Percentiles rank a stretch among this genome's conserved stretches.
Evolutionary conservation across 2,113 vertebrate species (phyloP).

Genomic region (Pavo muticus): DNA sequence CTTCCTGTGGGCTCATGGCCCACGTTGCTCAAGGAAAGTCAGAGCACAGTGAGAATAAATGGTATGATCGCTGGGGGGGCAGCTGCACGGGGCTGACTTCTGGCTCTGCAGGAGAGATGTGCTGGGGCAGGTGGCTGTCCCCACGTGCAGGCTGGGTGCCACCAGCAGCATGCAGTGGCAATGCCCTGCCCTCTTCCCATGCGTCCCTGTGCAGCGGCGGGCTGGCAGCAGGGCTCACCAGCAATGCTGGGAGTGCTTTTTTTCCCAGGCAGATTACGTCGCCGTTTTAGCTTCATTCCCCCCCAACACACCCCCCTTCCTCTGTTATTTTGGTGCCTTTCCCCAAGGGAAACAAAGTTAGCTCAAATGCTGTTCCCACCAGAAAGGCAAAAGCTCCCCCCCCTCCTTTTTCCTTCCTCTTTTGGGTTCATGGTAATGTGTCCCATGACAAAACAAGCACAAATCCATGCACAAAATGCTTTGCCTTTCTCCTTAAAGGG

Average conservation of each 20-base stretch:
- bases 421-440: slow-evolving; percentile 72
- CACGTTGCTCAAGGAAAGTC: neutral
- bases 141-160: neutral
- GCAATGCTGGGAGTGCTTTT: neutral
- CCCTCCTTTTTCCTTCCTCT: slow-evolving; percentile 64
- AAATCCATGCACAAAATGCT: slow-evolving; percentile 43
- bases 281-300: slow-evolving; percentile 48
- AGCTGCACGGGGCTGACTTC: accelerated
- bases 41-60: neutral
- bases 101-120: too few relatives aligned
- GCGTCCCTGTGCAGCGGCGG: neutral
- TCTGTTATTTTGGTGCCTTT: slow-evolving; percentile 77
- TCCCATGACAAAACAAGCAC: slow-evolving; percentile 69
- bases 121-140: neutral
- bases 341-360: slow-evolving; percentile 70
- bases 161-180: neutral
- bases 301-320: slow-evolving; percentile 48
- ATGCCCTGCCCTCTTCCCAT: accelerated
- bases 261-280: slow-evolving; percentile 72
- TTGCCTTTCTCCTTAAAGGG: slow-evolving; percentile 64
- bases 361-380: slow-evolving; percentile 66
- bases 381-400: slow-evolving; percentile 58
- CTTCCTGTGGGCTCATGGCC: neutral
- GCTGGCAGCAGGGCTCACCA: accelerated
- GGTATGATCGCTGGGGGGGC: too few relatives aligned